Base-by-base conservation (phyloP, 2,113 vertebrate genomes). In the Gavia stellata region DNA sequence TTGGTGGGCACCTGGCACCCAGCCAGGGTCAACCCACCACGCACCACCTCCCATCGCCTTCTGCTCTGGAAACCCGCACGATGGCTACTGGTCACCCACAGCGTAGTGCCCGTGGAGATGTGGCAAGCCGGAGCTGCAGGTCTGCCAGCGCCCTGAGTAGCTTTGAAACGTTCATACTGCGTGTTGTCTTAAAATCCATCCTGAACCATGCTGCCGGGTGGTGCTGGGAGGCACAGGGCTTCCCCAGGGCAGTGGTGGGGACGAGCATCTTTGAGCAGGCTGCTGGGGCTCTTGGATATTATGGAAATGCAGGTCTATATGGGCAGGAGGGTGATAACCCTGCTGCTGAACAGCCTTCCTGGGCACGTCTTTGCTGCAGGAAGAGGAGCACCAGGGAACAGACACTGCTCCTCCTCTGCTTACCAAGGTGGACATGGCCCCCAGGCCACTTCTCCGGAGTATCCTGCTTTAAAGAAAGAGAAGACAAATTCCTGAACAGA, bases 101-200 rank as follows among this genome's bases (percentile, higher is more conserved):
- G 21, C 1, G 2, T 19, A 34, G 44, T 7, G 29, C 9, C 33
- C 4, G 0, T 4, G 18, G 31, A 78, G 38, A 53, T 0, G 0
- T 7, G 38, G 23, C 33, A 58, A 63, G 21, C 6, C 7, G 4
- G 44, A 0, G 0, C 10, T 28, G 40, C n/a, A 55, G 70, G n/a
- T 44, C 21, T 67, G n/a, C 26, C 20, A 14, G 20, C 0, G 0
- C 25, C 49, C 17, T 1, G 4, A 17, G 16, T 4, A 34, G 36
- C 20, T 91, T 45, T 6, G 3, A 59, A 78, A 23, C 1, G 3
- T 29, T 65, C 17, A 21, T 11, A 14, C 9, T 14, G 25, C 1
- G 0, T 3, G 5, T 19, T 81, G 25, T 16, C 49, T 53, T 44
- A 40, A 75, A 87, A 49, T 29, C 17, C 59, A 63, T 15, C 55